phyloP scores from a whole-genome alignment of 2,113 vertebrate genomes.

The Craseonycteris thonglongyai region DNA sequence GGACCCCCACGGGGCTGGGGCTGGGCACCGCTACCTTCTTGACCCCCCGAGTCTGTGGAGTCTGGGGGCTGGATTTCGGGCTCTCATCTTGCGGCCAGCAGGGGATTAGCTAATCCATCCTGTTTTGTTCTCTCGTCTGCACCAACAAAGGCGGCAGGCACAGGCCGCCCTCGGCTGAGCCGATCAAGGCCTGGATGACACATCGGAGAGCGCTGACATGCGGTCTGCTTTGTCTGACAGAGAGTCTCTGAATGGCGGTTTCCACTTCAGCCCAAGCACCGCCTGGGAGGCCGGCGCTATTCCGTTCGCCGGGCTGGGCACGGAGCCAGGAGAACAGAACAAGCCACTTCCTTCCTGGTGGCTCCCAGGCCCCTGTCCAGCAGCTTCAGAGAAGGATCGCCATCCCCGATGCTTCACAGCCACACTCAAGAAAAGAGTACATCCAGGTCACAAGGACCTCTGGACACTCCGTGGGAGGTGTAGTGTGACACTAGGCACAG shows the following conservation, averaged over 20 bases:
- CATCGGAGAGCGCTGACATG: neutral
- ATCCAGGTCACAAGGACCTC: neutral
- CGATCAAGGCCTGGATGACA: neutral
- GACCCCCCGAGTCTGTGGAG: neutral
- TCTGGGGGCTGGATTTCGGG: constrained; percentile 16
- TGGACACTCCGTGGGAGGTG: neutral
- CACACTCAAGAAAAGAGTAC: neutral
- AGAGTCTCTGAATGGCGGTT: constrained; percentile 39
- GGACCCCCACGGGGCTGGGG: neutral
- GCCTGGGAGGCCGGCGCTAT: constrained; percentile 10
- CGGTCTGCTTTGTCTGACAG: constrained; percentile 44
- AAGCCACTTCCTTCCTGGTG: neutral
- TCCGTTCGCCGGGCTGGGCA: neutral
- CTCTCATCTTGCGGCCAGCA: neutral
- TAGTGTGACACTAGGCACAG: neutral
- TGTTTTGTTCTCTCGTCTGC: constrained; percentile 32
- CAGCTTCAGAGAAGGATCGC: neutral
- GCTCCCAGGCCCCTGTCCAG: neutral
- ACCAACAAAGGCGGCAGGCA: constrained; percentile 13
- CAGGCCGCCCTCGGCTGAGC: neutral
- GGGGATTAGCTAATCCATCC: constrained; percentile 49
- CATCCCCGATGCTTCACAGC: neutral
- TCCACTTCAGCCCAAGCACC: neutral
- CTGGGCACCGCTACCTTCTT: neutral
- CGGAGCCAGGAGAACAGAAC: neutral